Evolutionary conservation across 2,113 vertebrate species (phyloP).

Genomic region (Vulpes lagopus): DNA sequence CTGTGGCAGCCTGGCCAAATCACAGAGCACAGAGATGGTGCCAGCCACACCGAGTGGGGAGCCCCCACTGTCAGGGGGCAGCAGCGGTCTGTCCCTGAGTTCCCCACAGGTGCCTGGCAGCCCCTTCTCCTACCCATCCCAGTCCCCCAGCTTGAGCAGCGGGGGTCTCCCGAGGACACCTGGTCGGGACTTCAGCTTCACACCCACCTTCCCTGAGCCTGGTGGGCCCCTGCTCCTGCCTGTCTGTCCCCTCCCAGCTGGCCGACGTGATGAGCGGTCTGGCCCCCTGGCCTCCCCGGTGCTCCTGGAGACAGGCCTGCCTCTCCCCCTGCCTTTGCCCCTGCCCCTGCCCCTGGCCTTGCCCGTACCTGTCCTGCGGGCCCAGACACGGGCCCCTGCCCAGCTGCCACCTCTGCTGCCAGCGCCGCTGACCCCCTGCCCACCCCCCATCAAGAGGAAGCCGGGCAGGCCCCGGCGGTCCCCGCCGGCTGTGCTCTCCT

Average conservation of each 20-base stretch:
- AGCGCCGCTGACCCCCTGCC: slow-evolving; percentile 84
- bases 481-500: slow-evolving; percentile 81
- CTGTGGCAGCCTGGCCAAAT: slow-evolving; percentile 91
- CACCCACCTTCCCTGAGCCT: slow-evolving; percentile 95
- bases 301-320: slow-evolving; percentile 77
- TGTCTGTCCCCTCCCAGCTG: slow-evolving; percentile 84
- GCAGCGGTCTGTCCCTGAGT: slow-evolving; percentile 92
- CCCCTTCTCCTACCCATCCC: slow-evolving; percentile 96
- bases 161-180: slow-evolving; percentile 96
- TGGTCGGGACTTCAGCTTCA: slow-evolving; percentile 96
- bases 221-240: slow-evolving; percentile 86
- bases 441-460: slow-evolving; percentile 90
- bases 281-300: slow-evolving; percentile 80
- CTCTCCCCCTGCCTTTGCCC: slow-evolving; percentile 82
- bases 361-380: slow-evolving; percentile 83
- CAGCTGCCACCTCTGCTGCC: slow-evolving; percentile 87
- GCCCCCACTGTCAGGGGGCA: slow-evolving; percentile 92
- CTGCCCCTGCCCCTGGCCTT: slow-evolving; percentile 82
- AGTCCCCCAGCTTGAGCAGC: slow-evolving; percentile 94
- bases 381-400: slow-evolving; percentile 77
- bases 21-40: slow-evolving; percentile 94
- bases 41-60: slow-evolving; percentile 95
- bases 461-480: slow-evolving; percentile 90
- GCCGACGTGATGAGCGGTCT: slow-evolving; percentile 91
- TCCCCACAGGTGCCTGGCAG: slow-evolving; percentile 96